These are phyloP conservation scores for Oscheius sp. DNA, from an alignment of 2,888 invertebrate genomes.

Conservation along the genomic window DNA sequence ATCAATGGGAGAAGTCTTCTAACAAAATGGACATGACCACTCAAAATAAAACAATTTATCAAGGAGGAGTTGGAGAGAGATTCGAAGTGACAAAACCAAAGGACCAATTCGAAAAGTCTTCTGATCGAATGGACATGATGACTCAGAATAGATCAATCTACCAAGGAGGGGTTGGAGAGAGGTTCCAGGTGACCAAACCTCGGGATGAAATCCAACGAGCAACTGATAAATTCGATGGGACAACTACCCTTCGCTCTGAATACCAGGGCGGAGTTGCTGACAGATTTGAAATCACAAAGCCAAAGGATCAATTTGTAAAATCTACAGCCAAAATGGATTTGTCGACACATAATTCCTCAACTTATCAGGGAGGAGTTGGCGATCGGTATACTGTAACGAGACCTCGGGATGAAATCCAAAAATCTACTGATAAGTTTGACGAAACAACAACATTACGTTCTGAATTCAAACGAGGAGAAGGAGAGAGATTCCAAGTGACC, in stretches of 20 bases:
- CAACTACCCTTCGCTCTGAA: background rate
- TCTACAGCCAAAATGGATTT: background rate
- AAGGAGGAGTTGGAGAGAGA: background rate
- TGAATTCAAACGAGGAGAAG: background rate
- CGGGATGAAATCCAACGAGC: background rate
- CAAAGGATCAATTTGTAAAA: background rate
- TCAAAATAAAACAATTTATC: background rate
- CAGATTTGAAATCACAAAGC: background rate
- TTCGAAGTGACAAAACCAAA: background rate
- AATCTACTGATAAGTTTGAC: background rate
- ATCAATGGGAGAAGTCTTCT: constrained; percentile 7
- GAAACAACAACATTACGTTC: background rate
- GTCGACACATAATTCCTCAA: background rate
- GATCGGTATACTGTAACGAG: background rate
- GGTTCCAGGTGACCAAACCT: background rate
- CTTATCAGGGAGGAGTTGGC: background rate
- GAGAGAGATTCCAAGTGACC: background rate
- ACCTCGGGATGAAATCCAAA: background rate
- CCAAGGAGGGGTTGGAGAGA: constrained; percentile 4
- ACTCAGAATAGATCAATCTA: background rate
- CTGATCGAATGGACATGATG: background rate
- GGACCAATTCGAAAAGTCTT: background rate
- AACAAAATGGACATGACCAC: background rate
- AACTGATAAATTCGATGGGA: background rate
- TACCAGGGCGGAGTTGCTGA: background rate